Base-by-base conservation (phyloP, 1,140 invertebrate species). In the Cryptotermes secundus region DNA sequence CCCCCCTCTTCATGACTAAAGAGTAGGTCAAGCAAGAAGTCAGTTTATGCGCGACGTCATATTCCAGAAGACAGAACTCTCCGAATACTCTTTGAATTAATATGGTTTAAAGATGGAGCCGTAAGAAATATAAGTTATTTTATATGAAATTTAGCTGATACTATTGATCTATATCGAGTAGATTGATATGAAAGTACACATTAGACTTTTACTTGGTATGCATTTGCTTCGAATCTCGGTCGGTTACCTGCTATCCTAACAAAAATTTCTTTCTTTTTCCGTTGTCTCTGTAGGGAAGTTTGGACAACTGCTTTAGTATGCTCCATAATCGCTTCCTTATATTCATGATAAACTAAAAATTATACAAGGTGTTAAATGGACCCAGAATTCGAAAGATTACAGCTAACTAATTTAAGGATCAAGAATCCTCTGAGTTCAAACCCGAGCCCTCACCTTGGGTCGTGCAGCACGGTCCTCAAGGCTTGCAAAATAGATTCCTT, bases 401-500 rank as follows among this genome's bases (percentile, higher is more conserved):
- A 9, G 10, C 24, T 79, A 79, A 79, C 34, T 22, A n/a, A 9
- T n/a, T 22, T n/a, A 7, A 79, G 34, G 26, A 7, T 79, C 22
- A 7, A 79, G 3, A n/a, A 16, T 79, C 10, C n/a, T n/a, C n/a
- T n/a, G n/a, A n/a, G n/a, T n/a, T 79, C 10, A 79, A 34, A 79
- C 24, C 35, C 10, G 35, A 12, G 1, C 12, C 42, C n/a, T 12
- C 90, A 94, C 93, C 90, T 90, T 22, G 91, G 89, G 85, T 93
- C 89, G 49, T 88, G 89, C 85, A 94, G 88, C 42, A 93, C 88
- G 86, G 90, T 90, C 87, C 91, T 90, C 31, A 94, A 86, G 6
- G 91, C 91, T 16, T 89, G 86, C 45, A 91, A 88, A 31, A 94
- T 85, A 82, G 87, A 92, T 45, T 93, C 90, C 86, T 94, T 93